Percentiles rank a stretch among this genome's conserved stretches.
Evolutionary conservation across 2,888 invertebrate species (phyloP).

Genomic region (Thereva unica): DNA sequence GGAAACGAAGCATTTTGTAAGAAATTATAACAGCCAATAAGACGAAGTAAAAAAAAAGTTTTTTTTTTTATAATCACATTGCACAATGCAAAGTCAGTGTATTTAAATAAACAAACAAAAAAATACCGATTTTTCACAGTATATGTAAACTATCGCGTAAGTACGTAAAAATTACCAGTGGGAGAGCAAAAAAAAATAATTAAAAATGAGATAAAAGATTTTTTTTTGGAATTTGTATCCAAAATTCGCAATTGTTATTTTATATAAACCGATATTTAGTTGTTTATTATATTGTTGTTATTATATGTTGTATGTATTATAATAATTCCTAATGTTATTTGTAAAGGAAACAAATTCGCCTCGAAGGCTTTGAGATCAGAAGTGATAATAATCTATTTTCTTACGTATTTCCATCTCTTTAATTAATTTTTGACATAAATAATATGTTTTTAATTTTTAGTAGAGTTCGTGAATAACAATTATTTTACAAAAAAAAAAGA

Average conservation of each 20-base stretch:
- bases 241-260: slow-evolving; percentile 28
- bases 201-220: slow-evolving; percentile 19
- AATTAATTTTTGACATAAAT: too few relatives aligned
- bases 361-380: too few relatives aligned
- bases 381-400: too few relatives aligned
- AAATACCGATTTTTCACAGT: too few relatives aligned
- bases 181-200: slow-evolving; percentile 21
- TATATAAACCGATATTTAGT: slow-evolving; percentile 34
- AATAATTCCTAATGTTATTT: slow-evolving; percentile 30
- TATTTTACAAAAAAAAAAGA: too few relatives aligned
- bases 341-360: slow-evolving; percentile 6
- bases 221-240: slow-evolving; percentile 14
- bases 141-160: too few relatives aligned
- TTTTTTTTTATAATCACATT: background rate
- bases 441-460: too few relatives aligned
- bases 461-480: too few relatives aligned
- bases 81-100: too few relatives aligned
- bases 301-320: slow-evolving; percentile 33
- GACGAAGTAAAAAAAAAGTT: background rate
- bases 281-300: slow-evolving; percentile 36
- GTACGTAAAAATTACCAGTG: slow-evolving; percentile 13
- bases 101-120: too few relatives aligned
- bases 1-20: slow-evolving; percentile 49
- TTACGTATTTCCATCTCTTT: too few relatives aligned
- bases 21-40: background rate